Evolutionary conservation across 2,113 vertebrate species (phyloP), one percentile per base, ranked within the genome.

Genomic region (Morone saxatilis): DNA sequence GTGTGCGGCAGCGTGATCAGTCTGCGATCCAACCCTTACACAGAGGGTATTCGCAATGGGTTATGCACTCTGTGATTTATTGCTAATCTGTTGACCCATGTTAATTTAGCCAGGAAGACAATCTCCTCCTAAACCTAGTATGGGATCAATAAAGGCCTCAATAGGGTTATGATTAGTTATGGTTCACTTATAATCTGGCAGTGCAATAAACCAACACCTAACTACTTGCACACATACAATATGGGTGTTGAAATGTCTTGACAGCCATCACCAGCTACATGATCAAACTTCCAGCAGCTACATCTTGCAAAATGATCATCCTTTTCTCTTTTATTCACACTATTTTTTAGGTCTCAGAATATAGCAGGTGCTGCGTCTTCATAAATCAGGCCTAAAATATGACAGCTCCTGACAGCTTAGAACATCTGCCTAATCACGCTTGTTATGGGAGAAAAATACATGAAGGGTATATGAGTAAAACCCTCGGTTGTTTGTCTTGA

Each of bases 391-490:
- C 40, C 63, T 38, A 31, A 81, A 78, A 82, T 72, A 76, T 76
- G 90, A 92, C 88, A 88, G 84, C 85, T 83, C 76, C 22, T 83
- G 88, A 89, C 82, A 87, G 80, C 84, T 80, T 48, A 9, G 67
- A 88, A 90, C 88, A 91, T 87, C 84, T 91, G 89, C 89, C 86
- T 91, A 91, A 91, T 93, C 92, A 91, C 41, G 57, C 91, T 86
- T 88, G 87, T 92, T 86, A 89, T 86, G 78, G 67, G 68, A 84
- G 79, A 86, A 80, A 84, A 90, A 91, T 85, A 88, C 79, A 89
- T 72, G 81, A 88, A 67, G 76, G 77, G 53, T 87, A 81, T 74
- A 70, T 16, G 54, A 85, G 40, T 51, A 61, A 88, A 88, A 88
- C 68, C 61, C 38, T 62, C 2, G 51, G 67, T 70, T 82, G 75